These are phyloP conservation scores for Mesopsocus fuscifrons DNA, from an alignment of 2,888 invertebrate genomes.

Conservation along the genomic window DNA sequence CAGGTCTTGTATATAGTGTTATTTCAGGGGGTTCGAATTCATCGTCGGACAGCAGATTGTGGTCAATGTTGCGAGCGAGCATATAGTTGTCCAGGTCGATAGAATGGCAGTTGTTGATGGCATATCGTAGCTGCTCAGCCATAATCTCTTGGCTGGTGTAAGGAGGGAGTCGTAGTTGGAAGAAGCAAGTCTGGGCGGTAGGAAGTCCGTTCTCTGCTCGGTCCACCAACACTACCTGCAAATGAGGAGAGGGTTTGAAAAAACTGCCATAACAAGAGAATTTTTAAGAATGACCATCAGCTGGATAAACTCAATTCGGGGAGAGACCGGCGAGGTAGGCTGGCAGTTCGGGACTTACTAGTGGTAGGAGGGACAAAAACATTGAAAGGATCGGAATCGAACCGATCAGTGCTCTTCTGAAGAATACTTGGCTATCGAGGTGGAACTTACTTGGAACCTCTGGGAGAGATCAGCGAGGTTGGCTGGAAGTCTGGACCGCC, in stretches of 20 bases:
- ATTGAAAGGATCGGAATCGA: too few relatives aligned
- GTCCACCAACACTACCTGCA: conserved; percentile 34
- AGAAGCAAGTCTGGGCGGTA: conserved; percentile 42
- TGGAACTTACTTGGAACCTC: conserved; percentile 38
- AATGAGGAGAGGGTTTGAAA: too few relatives aligned
- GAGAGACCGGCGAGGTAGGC: not conserved
- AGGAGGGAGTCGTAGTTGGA: conserved; percentile 39
- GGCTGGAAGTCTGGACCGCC: conserved; percentile 39
- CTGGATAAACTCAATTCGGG: not conserved
- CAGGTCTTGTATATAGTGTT: too few relatives aligned
- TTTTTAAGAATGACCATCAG: not conserved
- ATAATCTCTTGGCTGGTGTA: conserved; percentile 38
- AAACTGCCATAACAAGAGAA: too few relatives aligned
- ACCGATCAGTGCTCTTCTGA: too few relatives aligned
- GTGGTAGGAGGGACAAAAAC: too few relatives aligned
- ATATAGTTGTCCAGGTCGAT: conserved; percentile 53
- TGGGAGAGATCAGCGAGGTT: conserved; percentile 44
- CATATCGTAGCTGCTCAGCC: conserved; percentile 39
- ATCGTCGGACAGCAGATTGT: conserved; percentile 28
- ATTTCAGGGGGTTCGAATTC: too few relatives aligned
- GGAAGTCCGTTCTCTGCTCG: conserved; percentile 36
- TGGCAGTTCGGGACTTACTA: too few relatives aligned
- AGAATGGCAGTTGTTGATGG: conserved; percentile 43
- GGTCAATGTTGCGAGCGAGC: conserved; percentile 36
- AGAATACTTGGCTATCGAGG: too few relatives aligned